phyloP scores from a whole-genome alignment of 2,113 vertebrate species.

The Phainopepla nitens region DNA sequence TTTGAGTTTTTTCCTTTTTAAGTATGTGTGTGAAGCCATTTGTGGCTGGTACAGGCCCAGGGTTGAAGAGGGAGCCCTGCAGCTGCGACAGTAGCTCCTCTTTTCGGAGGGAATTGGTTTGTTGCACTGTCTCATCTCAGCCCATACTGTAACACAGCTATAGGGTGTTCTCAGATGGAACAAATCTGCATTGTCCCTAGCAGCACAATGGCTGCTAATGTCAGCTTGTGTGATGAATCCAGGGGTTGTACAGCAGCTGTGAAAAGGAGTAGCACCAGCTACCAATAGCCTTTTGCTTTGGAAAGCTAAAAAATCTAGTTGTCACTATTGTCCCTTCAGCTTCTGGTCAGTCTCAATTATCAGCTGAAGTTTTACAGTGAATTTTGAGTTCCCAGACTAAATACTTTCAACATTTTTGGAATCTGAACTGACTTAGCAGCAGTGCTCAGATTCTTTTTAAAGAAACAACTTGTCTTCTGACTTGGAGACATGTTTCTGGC shows the following conservation, averaged over 20 bases:
- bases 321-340: background rate
- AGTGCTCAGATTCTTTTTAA: conserved; percentile 35
- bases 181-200: background rate
- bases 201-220: background rate
- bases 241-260: background rate
- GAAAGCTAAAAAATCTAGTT: background rate
- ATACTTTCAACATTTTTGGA: conserved; percentile 10
- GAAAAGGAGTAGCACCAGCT: background rate
- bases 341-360: background rate
- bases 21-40: background rate
- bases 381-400: conserved; percentile 13
- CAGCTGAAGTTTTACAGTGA: background rate
- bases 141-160: background rate
- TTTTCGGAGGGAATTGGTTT: background rate
- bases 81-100: background rate
- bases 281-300: background rate
- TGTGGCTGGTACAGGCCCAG: background rate
- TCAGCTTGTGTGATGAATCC: background rate
- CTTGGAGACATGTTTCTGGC: background rate
- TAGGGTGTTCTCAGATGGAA: background rate
- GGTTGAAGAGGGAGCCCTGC: background rate
- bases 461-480: background rate
- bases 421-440: conserved; percentile 18
- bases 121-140: background rate
- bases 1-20: background rate